A percentile compares a stretch with the other conserved stretches of the same genome.
Evolutionary conservation across 1,140 invertebrate species (phyloP).

Genomic region (Lineus longissimus): DNA sequence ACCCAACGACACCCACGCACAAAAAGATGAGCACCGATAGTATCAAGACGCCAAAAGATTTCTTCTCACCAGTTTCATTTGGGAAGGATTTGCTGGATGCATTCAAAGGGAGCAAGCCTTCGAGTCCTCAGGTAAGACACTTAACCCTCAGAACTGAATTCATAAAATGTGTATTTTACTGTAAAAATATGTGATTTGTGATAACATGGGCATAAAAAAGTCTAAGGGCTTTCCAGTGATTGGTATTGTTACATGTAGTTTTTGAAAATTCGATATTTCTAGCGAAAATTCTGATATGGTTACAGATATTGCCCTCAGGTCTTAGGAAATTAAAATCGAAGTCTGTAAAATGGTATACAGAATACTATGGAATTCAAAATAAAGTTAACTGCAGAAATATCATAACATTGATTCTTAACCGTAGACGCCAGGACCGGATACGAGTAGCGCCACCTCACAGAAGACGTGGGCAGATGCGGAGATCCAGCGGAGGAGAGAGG

Average conservation of each 20-base stretch:
- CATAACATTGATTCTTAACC: neutral
- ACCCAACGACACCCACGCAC: neutral
- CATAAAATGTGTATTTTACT: neutral
- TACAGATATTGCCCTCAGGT: too few species aligned
- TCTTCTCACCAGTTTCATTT: neutral
- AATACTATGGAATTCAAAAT: too few species aligned
- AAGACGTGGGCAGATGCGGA: neutral
- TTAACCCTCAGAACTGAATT: neutral
- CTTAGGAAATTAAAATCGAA: too few species aligned
- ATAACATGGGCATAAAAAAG: too few species aligned
- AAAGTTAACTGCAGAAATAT: neutral
- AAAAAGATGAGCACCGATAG: neutral
- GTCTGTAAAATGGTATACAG: too few species aligned
- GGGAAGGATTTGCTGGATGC: neutral
- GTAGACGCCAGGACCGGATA: neutral
- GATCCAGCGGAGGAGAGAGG: neutral
- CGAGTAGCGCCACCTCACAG: neutral
- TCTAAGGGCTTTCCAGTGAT: too few species aligned
- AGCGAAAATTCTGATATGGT: too few species aligned
- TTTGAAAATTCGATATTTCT: too few species aligned
- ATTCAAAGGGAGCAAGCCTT: neutral
- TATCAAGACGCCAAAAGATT: neutral
- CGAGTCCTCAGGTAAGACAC: neutral
- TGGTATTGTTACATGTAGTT: too few species aligned
- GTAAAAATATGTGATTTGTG: too few species aligned